Evolutionary conservation across 2,888 invertebrate genomes (phyloP).

Genomic region (Meteorus colon): DNA sequence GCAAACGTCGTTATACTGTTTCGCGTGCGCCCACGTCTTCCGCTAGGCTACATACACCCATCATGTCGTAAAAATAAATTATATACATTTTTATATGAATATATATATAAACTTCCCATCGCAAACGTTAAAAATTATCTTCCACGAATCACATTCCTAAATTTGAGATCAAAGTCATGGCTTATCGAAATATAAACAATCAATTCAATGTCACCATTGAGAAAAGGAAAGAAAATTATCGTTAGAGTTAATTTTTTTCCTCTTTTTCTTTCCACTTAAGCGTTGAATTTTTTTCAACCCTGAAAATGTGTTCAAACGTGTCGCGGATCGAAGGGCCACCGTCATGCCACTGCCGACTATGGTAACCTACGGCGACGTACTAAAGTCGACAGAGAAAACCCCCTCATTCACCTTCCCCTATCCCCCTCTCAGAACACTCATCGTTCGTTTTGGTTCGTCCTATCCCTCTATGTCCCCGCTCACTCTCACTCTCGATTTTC

Average conservation of each 20-base stretch:
- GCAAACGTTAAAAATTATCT: background rate
- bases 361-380: background rate
- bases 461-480: slow-evolving; percentile 1
- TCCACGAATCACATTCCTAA: background rate
- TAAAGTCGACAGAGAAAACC: slow-evolving; percentile 13
- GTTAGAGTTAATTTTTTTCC: background rate
- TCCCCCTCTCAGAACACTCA: background rate
- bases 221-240: background rate
- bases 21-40: slow-evolving; percentile 33
- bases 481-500: background rate
- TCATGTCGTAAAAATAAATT: slow-evolving; percentile 31
- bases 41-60: slow-evolving; percentile 22
- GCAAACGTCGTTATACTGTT: background rate
- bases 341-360: slow-evolving; percentile 8
- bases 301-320: background rate
- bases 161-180: background rate
- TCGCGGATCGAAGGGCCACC: background rate
- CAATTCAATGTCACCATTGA: background rate
- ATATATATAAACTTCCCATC: background rate
- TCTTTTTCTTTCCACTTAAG: background rate
- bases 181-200: background rate
- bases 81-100: background rate
- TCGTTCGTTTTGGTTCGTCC: slow-evolving; percentile 4
- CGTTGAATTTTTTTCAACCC: background rate
- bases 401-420: slow-evolving; percentile 12